These are phyloP conservation scores for Hyperoplus immaculatus DNA, from an alignment of 2,797 vertebrate genomes.

Conservation along the genomic window DNA sequence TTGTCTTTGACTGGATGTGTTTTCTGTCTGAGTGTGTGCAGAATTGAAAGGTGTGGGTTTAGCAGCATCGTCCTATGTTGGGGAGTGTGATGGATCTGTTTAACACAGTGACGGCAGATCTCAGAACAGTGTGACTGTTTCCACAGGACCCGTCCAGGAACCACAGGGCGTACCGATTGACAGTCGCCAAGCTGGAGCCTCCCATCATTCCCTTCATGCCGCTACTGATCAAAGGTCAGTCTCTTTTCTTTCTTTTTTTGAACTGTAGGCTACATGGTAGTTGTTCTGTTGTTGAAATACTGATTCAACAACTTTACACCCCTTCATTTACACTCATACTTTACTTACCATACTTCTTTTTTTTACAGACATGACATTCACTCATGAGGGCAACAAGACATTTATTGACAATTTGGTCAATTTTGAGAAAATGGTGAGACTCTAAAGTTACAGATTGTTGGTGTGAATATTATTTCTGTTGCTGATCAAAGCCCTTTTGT, in stretches of 20 bases:
- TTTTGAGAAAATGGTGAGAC: slow-evolving; percentile 99
- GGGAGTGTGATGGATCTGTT: slow-evolving; percentile 49
- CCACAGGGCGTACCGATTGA: slow-evolving; percentile 95
- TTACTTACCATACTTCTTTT: slow-evolving; percentile 1
- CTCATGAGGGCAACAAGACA: slow-evolving; percentile 98
- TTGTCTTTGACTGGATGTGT: background rate
- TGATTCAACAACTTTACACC: slow-evolving; percentile 20
- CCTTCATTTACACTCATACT: background rate
- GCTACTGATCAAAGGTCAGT: slow-evolving; percentile 97
- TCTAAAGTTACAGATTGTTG: slow-evolving; percentile 33
- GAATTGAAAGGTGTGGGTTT: slow-evolving; percentile 22
- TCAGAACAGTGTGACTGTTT: slow-evolving; percentile 69
- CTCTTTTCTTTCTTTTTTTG: slow-evolving; percentile 10
- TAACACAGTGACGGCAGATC: slow-evolving; percentile 48
- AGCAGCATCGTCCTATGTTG: slow-evolving; percentile 7
- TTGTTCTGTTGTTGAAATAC: slow-evolving; percentile 4
- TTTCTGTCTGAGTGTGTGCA: slow-evolving; percentile 6
- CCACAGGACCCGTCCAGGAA: slow-evolving; percentile 97
- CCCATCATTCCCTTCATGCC: slow-evolving; percentile 99
- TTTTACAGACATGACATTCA: slow-evolving; percentile 96
- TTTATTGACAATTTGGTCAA: slow-evolving; percentile 97
- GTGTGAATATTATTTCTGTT: slow-evolving; percentile 18
- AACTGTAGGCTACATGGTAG: background rate
- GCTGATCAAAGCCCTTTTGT: slow-evolving; percentile 56
- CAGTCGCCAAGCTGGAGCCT: slow-evolving; percentile 93